A percentile compares a stretch with the other conserved stretches of the same genome.
Evolutionary conservation across 2,888 invertebrate genomes (phyloP).

Genomic region (Tachystola acroxantha): DNA sequence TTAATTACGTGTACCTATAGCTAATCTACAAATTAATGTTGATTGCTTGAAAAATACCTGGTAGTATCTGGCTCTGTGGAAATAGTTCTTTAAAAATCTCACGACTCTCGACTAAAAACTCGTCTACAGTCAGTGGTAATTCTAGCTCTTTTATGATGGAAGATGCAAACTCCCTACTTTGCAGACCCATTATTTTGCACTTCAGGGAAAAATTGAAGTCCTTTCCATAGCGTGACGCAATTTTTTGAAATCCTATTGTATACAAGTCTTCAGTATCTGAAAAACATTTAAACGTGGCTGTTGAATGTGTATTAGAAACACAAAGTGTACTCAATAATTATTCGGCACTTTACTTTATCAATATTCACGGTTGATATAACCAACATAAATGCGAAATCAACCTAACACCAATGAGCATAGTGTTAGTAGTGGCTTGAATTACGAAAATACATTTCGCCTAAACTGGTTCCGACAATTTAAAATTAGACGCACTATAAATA

Average conservation of each 20-base stretch:
- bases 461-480: background rate
- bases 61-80: constrained; percentile 80
- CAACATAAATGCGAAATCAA: too few relatives aligned
- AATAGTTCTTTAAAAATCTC: constrained; percentile 78
- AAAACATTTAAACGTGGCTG: too few relatives aligned
- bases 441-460: too few relatives aligned
- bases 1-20: too few relatives aligned
- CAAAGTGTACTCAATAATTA: too few relatives aligned
- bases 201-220: constrained; percentile 89
- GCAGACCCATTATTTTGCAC: constrained; percentile 84
- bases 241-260: constrained; percentile 83
- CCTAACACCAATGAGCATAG: too few relatives aligned
- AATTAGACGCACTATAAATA: constrained; percentile 6
- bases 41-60: constrained; percentile 73
- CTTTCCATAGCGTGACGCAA: constrained; percentile 83
- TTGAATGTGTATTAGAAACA: too few relatives aligned
- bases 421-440: too few relatives aligned
- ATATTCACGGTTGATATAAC: too few relatives aligned
- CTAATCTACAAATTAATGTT: constrained; percentile 2
- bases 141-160: constrained; percentile 78
- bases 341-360: too few relatives aligned
- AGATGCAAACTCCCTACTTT: constrained; percentile 79
- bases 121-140: constrained; percentile 82
- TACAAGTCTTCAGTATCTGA: constrained; percentile 90
- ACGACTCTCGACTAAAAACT: constrained; percentile 79